These are phyloP conservation scores for Ochropacha duplaris DNA, from an alignment of 2,888 invertebrate genomes.

Conservation along the genomic window DNA sequence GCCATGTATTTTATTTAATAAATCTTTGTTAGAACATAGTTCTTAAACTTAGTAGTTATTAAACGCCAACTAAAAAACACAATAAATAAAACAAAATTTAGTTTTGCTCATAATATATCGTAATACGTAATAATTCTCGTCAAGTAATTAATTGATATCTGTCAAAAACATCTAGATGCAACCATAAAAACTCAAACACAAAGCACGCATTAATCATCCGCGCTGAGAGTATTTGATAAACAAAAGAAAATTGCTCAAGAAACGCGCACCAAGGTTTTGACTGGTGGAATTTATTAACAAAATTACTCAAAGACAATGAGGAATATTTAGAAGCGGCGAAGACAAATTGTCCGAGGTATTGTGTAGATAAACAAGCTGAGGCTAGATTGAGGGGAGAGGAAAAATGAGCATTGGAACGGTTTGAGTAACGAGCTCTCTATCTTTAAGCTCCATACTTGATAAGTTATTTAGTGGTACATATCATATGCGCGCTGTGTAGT, in stretches of 20 bases:
- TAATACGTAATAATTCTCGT: constrained; percentile 34
- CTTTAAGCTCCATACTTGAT: too few relatives aligned
- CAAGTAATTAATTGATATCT: constrained; percentile 45
- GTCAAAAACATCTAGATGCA: constrained; percentile 38
- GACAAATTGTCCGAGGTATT: constrained; percentile 71
- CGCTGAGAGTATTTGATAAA: constrained; percentile 57
- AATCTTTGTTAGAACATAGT: not conserved
- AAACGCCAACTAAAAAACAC: constrained; percentile 17
- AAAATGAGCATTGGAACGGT: constrained; percentile 37
- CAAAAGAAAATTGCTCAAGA: constrained; percentile 59
- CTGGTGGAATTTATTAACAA: constrained; percentile 73
- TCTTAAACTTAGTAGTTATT: not conserved
- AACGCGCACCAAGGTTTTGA: constrained; percentile 58
- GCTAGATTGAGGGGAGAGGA: constrained; percentile 50
- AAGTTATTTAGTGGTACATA: too few relatives aligned
- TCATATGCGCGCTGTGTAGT: too few relatives aligned
- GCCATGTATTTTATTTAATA: not conserved
- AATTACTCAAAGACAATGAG: constrained; percentile 78
- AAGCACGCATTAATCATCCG: constrained; percentile 55
- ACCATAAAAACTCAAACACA: constrained; percentile 38
- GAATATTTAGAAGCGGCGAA: constrained; percentile 71
- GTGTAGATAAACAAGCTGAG: constrained; percentile 64
- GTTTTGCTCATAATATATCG: constrained; percentile 18
- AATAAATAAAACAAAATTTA: constrained; percentile 16
- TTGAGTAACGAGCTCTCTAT: constrained; percentile 17